phyloP scores from a whole-genome alignment of 2,888 invertebrate species.

The Dendrolimus houi region DNA sequence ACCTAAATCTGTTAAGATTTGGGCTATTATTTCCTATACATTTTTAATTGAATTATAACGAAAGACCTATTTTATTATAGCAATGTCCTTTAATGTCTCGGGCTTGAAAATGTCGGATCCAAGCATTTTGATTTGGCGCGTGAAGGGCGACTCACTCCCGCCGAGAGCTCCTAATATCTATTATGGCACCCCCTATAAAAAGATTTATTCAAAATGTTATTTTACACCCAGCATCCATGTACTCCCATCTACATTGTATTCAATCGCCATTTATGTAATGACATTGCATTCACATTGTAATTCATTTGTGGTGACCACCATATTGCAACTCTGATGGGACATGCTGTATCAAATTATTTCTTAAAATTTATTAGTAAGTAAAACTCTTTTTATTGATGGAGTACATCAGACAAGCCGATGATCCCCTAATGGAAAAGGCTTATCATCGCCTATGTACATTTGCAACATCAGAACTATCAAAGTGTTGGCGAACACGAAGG shows the following conservation, averaged over 20 bases:
- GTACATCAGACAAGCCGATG: not conserved
- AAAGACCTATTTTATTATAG: not conserved
- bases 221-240: conserved; percentile 65
- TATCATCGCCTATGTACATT: not conserved
- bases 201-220: conserved; percentile 76
- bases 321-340: not conserved
- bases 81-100: conserved; percentile 31
- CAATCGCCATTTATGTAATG: conserved; percentile 42
- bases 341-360: not conserved
- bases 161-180: conserved; percentile 58
- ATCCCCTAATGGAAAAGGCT: not conserved
- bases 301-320: conserved; percentile 9
- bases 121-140: conserved; percentile 52
- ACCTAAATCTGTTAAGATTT: too few relatives aligned
- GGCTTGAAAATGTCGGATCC: conserved; percentile 11
- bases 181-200: conserved; percentile 62
- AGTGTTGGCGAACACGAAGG: too few relatives aligned
- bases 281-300: conserved; percentile 48
- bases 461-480: not conserved
- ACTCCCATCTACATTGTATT: conserved; percentile 43
- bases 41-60: not conserved
- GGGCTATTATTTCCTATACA: too few relatives aligned
- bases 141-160: conserved; percentile 57
- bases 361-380: not conserved
- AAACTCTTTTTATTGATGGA: not conserved